Conservation (phyloP, 2,113 vertebrate species). For the Bujurquina vittata region DNA sequence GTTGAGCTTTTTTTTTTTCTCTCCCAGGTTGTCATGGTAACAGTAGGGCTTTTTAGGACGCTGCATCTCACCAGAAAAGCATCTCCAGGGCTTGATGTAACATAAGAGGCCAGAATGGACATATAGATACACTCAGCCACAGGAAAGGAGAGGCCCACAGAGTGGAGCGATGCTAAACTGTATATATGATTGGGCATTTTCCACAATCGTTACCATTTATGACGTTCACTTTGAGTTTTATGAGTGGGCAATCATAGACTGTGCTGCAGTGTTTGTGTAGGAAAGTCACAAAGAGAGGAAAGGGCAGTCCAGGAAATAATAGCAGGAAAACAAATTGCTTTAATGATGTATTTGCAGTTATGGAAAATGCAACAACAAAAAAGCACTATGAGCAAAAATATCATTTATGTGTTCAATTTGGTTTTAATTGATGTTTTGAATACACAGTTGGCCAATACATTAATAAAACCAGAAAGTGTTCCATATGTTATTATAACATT, state of each 20-base stretch:
- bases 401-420: neutral
- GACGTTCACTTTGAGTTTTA: conserved; percentile 31
- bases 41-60: conserved; percentile 69
- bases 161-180: conserved; percentile 23
- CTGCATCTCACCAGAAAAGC: conserved; percentile 44
- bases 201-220: conserved; percentile 47
- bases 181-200: conserved; percentile 43
- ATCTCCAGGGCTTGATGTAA: conserved; percentile 48
- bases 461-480: neutral
- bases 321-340: neutral
- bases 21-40: conserved; percentile 75
- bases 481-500: neutral
- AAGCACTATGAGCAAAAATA: neutral
- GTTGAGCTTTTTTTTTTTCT: conserved; percentile 11
- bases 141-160: conserved; percentile 13
- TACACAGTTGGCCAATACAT: neutral
- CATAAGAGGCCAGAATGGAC: conserved; percentile 42
- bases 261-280: conserved; percentile 6
- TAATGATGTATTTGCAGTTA: neutral
- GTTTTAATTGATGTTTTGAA: neutral
- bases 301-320: neutral
- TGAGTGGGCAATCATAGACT: conserved; percentile 22
- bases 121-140: conserved; percentile 53
- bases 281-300: neutral
- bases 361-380: neutral